These are phyloP conservation scores for Acanthosepion lycidas DNA, from an alignment of 2,888 invertebrate species.

Conservation along the genomic window DNA sequence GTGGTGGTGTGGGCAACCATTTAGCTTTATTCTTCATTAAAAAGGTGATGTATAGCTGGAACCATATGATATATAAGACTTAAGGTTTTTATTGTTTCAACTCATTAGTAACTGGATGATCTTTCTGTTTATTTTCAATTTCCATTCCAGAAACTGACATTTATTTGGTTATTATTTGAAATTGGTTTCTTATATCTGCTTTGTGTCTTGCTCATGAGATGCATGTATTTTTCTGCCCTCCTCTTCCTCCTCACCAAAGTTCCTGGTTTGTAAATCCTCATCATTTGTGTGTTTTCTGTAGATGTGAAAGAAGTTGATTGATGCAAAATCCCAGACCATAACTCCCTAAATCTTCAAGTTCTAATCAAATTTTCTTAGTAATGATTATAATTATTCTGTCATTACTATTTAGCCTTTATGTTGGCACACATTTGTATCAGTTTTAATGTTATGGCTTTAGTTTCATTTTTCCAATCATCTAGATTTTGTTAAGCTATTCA, in stretches of 20 bases:
- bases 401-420: too few relatives aligned
- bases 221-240: background rate
- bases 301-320: too few relatives aligned
- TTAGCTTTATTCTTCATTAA: background rate
- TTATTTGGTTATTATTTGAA: background rate
- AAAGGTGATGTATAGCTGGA: too few relatives aligned
- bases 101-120: background rate
- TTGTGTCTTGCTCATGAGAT: background rate
- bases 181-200: background rate
- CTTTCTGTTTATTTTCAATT: background rate
- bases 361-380: too few relatives aligned
- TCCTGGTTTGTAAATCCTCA: fast-evolving
- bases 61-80: background rate
- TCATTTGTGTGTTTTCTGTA: background rate
- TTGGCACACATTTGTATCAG: too few relatives aligned
- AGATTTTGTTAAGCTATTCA: too few relatives aligned
- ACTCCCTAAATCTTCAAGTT: too few relatives aligned
- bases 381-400: too few relatives aligned
- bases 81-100: background rate
- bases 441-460: too few relatives aligned
- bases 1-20: background rate
- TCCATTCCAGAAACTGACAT: background rate
- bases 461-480: too few relatives aligned
- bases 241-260: background rate
- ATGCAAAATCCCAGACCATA: too few relatives aligned